A percentile compares a stretch with the other conserved stretches of the same genome.
Evolutionary conservation across 2,888 invertebrate species (phyloP).

Genomic region (Antheraea yamamai): DNA sequence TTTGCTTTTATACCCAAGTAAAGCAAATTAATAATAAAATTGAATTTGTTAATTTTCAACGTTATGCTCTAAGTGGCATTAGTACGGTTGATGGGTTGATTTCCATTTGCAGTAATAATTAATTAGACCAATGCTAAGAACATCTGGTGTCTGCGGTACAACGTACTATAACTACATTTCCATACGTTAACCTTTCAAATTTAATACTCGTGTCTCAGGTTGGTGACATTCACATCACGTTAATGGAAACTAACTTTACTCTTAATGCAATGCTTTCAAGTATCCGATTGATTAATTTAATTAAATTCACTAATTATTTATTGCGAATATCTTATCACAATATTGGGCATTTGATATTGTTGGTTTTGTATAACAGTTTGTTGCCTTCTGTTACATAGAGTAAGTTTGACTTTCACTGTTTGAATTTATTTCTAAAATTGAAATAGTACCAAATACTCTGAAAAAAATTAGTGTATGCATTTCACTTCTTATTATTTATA

Average conservation of each 20-base stretch:
- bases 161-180: slow-evolving; percentile 25
- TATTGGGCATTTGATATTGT: not conserved
- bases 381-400: too few species aligned
- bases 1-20: too few species aligned
- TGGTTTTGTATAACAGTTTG: not conserved
- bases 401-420: too few species aligned
- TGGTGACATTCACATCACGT: not conserved
- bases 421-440: too few species aligned
- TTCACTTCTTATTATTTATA: too few species aligned
- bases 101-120: slow-evolving; percentile 41
- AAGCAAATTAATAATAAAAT: too few species aligned
- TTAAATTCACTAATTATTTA: not conserved
- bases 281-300: not conserved
- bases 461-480: too few species aligned
- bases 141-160: slow-evolving; percentile 40
- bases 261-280: slow-evolving; percentile 4
- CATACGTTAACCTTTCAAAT: slow-evolving; percentile 19
- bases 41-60: not conserved
- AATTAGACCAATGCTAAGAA: slow-evolving; percentile 45
- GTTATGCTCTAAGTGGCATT: not conserved
- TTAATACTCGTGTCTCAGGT: slow-evolving; percentile 19
- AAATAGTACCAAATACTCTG: too few species aligned
- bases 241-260: slow-evolving; percentile 13
- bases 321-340: not conserved
- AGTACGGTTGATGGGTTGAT: slow-evolving; percentile 26